Evolutionary conservation across 2,888 invertebrate genomes (phyloP), one percentile per base, ranked within the genome.

Genomic region (Choreutis nemorana): DNA sequence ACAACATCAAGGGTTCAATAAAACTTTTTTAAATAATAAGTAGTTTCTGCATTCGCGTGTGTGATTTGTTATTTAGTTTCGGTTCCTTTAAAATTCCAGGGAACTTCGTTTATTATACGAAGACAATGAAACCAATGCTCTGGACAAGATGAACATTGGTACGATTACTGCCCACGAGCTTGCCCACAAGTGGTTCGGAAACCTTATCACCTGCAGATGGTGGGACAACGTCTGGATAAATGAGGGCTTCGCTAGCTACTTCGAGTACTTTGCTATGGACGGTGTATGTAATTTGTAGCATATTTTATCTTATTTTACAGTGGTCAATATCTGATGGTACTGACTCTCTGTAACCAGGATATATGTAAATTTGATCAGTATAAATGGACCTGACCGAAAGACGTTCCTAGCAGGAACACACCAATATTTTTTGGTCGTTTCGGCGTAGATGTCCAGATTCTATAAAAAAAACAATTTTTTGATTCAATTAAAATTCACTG

Each of bases 181-280:
- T 12, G 79, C 80, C 0, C 93, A 94, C 56, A 88, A 87, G 66
- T 91, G 90, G 90, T 91, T 91, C 48, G 91, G 91, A 1, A 86
- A 90, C 55, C 68, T 85, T 20, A 84, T 90, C 11, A 86, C 87
- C 1, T 80, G 84, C 14, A 65, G 82, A 33, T 90, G 88, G 89
- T 90, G 90, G 90, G 75, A 81, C 25, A 84, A 82, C 33, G 75
- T 86, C 0, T 90, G 89, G 87, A 70, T 90, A 8, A 90, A 87
- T 49, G 90, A 90, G 55, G 90, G 85, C 1, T 89, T 89, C 36
- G 89, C 89, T 2, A 83, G 81, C 32, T 85, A 85, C 53, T 86
- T 87, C 40, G 85, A 90, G 48, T 87, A 87, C 48, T 79, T 83
- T 29, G 82, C 81, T 9, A 72, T 68, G 66, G 50, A 73, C 40